Base-by-base conservation (phyloP, 2,113 vertebrate species). In the Excalfactoria chinensis region DNA sequence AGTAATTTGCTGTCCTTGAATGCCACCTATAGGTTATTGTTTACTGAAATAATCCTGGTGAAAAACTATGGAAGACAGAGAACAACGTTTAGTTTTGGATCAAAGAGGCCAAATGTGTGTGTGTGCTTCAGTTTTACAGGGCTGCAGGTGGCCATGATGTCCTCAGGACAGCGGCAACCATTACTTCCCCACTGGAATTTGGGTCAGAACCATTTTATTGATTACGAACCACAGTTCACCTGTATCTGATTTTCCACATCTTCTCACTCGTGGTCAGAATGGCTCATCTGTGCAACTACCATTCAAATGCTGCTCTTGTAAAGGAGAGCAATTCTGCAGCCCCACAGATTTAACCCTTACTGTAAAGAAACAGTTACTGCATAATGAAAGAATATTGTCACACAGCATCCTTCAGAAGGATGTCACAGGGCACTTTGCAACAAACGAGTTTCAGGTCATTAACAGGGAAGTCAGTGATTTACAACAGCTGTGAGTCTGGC, bases 11-110 rank as follows among this genome's bases (percentile, higher is more conserved):
- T 96, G 32, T 93, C 94, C 84, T 96, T 95, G 91, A 95, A 96
- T 96, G 96, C 96, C 92, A 95, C 84, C 95, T 95, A 94, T 94
- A 92, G 94, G 93, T 92, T 91, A 95, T 64, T 79, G 34, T 73
- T 92, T 69, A 56, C 60, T 88, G 37, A 94, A 93, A 76, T 49
- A 22, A 76, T 62, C 32, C 15, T 76, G 28, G 63, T 73, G 49
- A 43, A 75, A 89, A 93, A 30, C 12, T 30, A 51, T n/a, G 34
- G 37, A 63, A 85, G 34, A 46, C 49, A 88, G 56, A 85, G 56
- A 60, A 73, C 70, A 89, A 88, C 79, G 63, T 11, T 14, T 6
- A 59, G 34, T 30, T 92, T 85, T 56, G 46, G 11, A 64, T 56
- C 51, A 35, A 88, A 80, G 37, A 48, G 78, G 34, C 9, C 71